A percentile compares a stretch with the other conserved stretches of the same genome.
These are phyloP conservation scores for Molothrus ater DNA, from an alignment of 2,797 vertebrate species.

Conservation along the genomic window DNA sequence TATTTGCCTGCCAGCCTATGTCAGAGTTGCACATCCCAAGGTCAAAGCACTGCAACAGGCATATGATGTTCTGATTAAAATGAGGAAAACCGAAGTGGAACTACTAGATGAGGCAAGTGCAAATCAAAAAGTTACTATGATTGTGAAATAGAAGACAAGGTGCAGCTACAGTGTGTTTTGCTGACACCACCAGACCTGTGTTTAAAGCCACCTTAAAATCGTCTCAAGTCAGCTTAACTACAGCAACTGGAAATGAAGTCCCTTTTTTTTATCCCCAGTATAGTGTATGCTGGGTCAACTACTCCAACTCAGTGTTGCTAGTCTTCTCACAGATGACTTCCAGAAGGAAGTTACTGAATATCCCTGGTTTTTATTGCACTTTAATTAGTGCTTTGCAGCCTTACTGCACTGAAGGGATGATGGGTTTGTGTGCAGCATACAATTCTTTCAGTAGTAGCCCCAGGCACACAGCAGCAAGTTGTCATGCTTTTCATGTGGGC, in stretches of 20 bases:
- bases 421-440: not conserved
- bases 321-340: not conserved
- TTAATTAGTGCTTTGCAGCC: not conserved
- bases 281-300: not conserved
- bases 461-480: not conserved
- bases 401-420: not conserved
- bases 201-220: not conserved
- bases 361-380: not conserved
- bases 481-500: not conserved
- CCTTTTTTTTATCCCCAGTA: not conserved
- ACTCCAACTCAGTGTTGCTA: not conserved
- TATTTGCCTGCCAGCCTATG: conserved; percentile 92
- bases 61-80: conserved; percentile 89
- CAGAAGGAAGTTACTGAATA: not conserved
- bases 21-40: conserved; percentile 88
- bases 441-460: not conserved
- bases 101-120: conserved; percentile 90
- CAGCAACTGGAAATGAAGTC: not conserved
- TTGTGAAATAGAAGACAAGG: not conserved
- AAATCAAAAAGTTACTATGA: not conserved
- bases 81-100: conserved; percentile 92
- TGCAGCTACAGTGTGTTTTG: not conserved
- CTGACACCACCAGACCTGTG: not conserved
- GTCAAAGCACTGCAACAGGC: conserved; percentile 91
- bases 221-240: not conserved